Base-by-base conservation (phyloP, 2,888 invertebrate species). In the Gibbula magus region DNA sequence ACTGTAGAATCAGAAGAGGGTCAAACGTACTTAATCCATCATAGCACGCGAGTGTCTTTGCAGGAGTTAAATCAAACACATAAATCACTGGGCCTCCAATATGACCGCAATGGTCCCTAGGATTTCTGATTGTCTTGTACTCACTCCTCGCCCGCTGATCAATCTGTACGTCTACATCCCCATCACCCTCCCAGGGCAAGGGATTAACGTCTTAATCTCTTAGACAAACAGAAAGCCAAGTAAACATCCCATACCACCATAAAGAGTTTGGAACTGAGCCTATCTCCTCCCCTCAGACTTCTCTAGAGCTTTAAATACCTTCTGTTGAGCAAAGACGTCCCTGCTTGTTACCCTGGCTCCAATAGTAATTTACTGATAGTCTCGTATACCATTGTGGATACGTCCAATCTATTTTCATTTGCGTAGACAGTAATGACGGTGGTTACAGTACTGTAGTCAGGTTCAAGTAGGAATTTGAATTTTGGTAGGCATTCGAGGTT, bases 11-110 rank as follows among this genome's bases (percentile, higher is more conserved):
- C 25, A 61, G 29, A 29, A 61, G 13, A 29, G 29, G 61, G 61
- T 61, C 61, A 10, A 29, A 29, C 61, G 61, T 25, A 61, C 61
- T 61, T 61, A 61, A 61, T 61, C 61, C 61, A 61, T 61, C 61
- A 61, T 29, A 29, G 29, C 29, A 61, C 61, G 61, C 61, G 25
- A 22, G 29, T 29, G 29, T 29, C 61, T 25, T 61, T 25, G 29
- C 61, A 61, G 61, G 61, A 61, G 22, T 29, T 61, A 61, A 22
- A 61, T 29, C 29, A 61, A 61, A 61, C 61, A 61, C 61, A 61
- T 61, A 61, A 61, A 61, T 61, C 61, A 61, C 25, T 3, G 29
- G 29, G 61, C 13, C 25, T 61, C 29, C 61, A 61, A 61, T 61
- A 61, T 61, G 61, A 61, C 61, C 61, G 61, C 29, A 29, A 29